Base-by-base conservation (phyloP, 2,113 vertebrate genomes). In the Plectropomus leopardus region DNA sequence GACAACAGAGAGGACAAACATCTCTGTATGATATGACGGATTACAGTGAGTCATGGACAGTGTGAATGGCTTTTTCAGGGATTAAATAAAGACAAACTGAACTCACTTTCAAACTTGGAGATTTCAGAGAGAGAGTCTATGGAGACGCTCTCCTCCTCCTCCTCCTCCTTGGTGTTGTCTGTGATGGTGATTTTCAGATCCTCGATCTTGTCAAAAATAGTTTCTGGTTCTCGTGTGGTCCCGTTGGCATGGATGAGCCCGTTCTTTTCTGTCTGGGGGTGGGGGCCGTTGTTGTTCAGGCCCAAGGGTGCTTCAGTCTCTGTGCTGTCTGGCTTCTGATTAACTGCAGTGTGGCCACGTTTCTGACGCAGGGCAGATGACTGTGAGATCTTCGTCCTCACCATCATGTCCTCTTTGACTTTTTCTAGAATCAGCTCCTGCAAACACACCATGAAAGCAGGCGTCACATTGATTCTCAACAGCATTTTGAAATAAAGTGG, bases 341-440 rank as follows among this genome's bases (percentile, higher is more conserved):
- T 63, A 15, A 26, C 30, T 3, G 58, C 71, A 14, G 54, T 72
- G 0, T 76, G 84, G 21, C 78, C 93, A 24, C 96, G 96, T 76
- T 91, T 95, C 47, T 93, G 84, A 16, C 97, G 94, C 10, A 59
- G 65, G 4, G 93, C 93, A 1, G 92, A 94, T 0, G 96, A 95
- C 87, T 95, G 93, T 0, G 91, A 92, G 78, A 97, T 96, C 86
- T 95, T 95, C 21, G 85, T 92, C 21, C 94, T 94, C 54, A 98
- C 94, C 0, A 78, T 84, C 4, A 92, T 84, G 4, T 96, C 96
- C 76, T 98, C 96, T 5, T 91, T 75, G 86, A 96, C 93, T 55
- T 97, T 98, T 76, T 97, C 96, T 65, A 94, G 64, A 87, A 99
- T 96, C 84, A 97, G 87, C 64, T 94, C 92, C 97, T 99, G 70